These are phyloP conservation scores for Aleiodes testaceus DNA, from an alignment of 2,888 invertebrate genomes.

Conservation along the genomic window DNA sequence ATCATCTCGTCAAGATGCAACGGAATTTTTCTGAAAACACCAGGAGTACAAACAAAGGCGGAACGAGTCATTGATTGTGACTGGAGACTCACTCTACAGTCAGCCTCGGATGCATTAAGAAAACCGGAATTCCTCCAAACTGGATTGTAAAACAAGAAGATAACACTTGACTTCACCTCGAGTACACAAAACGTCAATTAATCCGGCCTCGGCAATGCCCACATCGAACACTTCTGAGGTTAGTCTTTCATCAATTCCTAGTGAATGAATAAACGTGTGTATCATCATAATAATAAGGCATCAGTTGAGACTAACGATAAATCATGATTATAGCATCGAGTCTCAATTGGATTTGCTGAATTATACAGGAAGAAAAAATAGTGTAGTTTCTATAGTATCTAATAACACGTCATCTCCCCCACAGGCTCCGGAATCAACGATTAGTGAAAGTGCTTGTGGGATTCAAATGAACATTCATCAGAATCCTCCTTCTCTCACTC, in stretches of 20 bases:
- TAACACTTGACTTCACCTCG: too few species aligned
- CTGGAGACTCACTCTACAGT: constrained; percentile 42
- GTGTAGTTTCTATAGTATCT: too few species aligned
- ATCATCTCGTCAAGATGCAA: constrained; percentile 36
- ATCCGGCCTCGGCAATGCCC: constrained; percentile 27
- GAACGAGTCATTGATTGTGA: constrained; percentile 52
- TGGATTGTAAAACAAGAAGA: neutral
- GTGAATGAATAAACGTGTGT: too few species aligned
- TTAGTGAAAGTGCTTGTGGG: constrained; percentile 54
- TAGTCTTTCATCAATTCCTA: neutral
- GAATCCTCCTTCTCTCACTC: neutral
- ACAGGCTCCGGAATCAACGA: constrained; percentile 35
- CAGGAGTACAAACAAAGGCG: constrained; percentile 51
- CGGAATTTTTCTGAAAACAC: constrained; percentile 49
- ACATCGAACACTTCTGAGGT: constrained; percentile 4
- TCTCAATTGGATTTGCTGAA: too few species aligned
- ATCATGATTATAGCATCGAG: too few species aligned
- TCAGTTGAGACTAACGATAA: too few species aligned
- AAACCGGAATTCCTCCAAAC: constrained; percentile 51
- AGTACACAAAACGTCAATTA: constrained; percentile 60
- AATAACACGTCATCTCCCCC: neutral
- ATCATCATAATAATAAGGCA: too few species aligned
- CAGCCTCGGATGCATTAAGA: constrained; percentile 55
- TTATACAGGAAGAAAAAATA: too few species aligned
- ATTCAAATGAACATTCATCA: constrained; percentile 3